Conservation (phyloP, 64 coral and sea anemone genomes). For the Pocillopora verrucosa region DNA sequence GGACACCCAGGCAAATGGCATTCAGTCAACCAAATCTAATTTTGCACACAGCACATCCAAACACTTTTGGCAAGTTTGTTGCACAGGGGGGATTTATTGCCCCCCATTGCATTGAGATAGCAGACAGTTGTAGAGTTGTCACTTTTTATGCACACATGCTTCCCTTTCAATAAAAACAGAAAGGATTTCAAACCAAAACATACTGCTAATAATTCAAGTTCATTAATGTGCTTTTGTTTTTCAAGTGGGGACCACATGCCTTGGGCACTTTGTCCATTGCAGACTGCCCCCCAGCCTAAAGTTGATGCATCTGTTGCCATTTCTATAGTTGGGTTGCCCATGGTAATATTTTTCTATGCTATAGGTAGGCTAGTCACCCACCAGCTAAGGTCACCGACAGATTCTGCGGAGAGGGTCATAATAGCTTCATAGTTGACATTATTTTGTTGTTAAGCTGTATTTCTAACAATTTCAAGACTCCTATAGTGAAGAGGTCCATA, state of each 20-base stretch:
- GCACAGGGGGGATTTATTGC: constrained; percentile 36
- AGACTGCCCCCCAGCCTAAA: constrained; percentile 40
- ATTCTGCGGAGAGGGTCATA: constrained; percentile 48
- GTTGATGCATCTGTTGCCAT: constrained; percentile 49
- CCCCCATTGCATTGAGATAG: constrained; percentile 55
- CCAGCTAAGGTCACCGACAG: constrained; percentile 43
- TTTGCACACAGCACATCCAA: constrained; percentile 38
- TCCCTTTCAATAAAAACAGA: constrained; percentile 12
- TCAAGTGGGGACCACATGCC: constrained; percentile 25
- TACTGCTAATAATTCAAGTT: constrained; percentile 53
- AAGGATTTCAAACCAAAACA: constrained; percentile 33
- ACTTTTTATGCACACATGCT: constrained; percentile 46
- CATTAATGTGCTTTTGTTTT: constrained; percentile 43
- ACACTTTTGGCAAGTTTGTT: constrained; percentile 33
- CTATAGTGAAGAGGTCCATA: constrained; percentile 53
- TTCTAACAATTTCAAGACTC: constrained; percentile 62
- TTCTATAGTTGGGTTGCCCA: constrained; percentile 27
- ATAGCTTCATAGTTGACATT: constrained; percentile 41
- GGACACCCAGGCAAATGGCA: constrained; percentile 44
- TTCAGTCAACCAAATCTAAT: constrained; percentile 58
- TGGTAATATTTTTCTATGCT: constrained; percentile 37
- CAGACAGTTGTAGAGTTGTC: constrained; percentile 57
- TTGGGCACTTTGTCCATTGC: neutral
- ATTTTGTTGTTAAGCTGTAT: constrained; percentile 38
- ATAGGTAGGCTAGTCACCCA: constrained; percentile 48